These are phyloP conservation scores for Megaceryle maxima DNA, from an alignment of 2,113 vertebrate species.

Conservation along the genomic window DNA sequence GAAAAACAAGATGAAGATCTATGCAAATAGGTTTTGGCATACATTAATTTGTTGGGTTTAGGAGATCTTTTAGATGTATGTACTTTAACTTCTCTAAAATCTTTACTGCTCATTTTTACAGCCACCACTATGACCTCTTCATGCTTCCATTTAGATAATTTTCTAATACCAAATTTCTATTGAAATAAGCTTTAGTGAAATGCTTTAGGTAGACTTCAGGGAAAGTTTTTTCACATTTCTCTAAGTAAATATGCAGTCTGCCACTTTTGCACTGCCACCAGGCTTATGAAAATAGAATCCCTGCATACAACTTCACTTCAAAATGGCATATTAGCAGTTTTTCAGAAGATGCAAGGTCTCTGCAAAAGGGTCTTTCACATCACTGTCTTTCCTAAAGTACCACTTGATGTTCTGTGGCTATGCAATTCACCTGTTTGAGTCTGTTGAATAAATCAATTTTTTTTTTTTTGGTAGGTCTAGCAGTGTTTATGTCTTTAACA, in stretches of 20 bases:
- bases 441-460: neutral
- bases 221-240: neutral
- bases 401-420: neutral
- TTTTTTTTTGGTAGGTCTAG: neutral
- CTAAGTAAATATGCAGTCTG: neutral
- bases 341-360: neutral
- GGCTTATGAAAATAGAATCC: neutral
- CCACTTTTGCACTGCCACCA: neutral
- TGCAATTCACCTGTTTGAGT: neutral
- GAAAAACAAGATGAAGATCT: neutral
- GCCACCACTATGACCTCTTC: neutral
- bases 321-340: neutral
- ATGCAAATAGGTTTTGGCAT: neutral
- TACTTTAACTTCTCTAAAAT: neutral
- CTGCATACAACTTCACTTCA: neutral
- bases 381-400: neutral
- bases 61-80: neutral
- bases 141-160: neutral
- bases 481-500: neutral
- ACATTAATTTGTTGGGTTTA: neutral
- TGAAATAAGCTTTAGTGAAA: neutral
- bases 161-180: neutral
- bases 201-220: neutral
- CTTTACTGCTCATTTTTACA: neutral
- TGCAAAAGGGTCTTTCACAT: neutral